A percentile compares a stretch with the other conserved stretches of the same genome.
Conservation (phyloP, 1,140 invertebrate species). For the Temnothorax nylanderi region DNA sequence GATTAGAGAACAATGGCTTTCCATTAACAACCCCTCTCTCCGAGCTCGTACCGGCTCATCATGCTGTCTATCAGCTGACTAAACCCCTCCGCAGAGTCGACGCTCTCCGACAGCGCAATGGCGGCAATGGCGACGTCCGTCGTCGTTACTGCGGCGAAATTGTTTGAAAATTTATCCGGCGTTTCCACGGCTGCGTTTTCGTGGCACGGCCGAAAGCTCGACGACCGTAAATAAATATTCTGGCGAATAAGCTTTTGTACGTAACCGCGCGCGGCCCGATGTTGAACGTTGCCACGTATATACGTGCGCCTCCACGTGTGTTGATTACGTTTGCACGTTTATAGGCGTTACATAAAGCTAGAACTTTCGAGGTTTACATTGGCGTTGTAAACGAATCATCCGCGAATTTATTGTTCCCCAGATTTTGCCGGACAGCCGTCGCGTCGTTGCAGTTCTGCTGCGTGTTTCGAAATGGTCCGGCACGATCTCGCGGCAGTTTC, state of each 20-base stretch:
- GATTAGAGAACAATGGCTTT: slow-evolving; percentile 85
- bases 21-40: slow-evolving; percentile 81
- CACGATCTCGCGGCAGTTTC: not conserved
- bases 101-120: slow-evolving; percentile 29
- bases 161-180: slow-evolving; percentile 65
- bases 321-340: slow-evolving; percentile 11
- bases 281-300: not conserved
- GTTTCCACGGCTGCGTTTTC: slow-evolving; percentile 42
- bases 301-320: not conserved
- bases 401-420: slow-evolving; percentile 21
- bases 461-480: not conserved
- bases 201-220: slow-evolving; percentile 1
- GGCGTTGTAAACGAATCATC: slow-evolving; percentile 28
- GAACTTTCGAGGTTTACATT: slow-evolving; percentile 9
- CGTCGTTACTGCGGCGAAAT: slow-evolving; percentile 50
- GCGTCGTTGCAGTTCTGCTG: not conserved
- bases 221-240: slow-evolving; percentile 61
- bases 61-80: slow-evolving; percentile 82
- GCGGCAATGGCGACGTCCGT: slow-evolving; percentile 32
- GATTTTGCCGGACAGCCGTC: not conserved
- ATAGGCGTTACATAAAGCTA: not conserved
- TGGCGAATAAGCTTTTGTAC: slow-evolving; percentile 57
- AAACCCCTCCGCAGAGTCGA: slow-evolving; percentile 44
- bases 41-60: slow-evolving; percentile 57
- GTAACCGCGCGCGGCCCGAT: slow-evolving; percentile 23